Base-by-base conservation (phyloP, 1,140 invertebrate species). In the Drosophila grimshawi region DNA sequence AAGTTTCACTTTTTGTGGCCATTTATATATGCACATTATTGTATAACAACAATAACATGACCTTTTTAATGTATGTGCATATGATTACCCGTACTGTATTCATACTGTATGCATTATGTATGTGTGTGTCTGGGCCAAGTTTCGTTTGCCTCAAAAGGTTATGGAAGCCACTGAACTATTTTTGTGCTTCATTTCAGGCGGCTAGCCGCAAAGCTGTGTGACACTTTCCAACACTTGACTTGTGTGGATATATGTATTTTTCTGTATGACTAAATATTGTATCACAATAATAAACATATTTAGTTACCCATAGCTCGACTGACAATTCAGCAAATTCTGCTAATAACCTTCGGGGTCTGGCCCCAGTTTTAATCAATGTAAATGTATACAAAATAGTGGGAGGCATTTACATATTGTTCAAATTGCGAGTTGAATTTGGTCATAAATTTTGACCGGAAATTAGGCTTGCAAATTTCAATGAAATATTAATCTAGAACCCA, bases 181-280 rank as follows among this genome's bases (percentile, higher is more conserved):
- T 82, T 76, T 76, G 71, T 79, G 79, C 82, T 81, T 76, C 75
- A 86, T 86, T 85, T 78, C 69, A 64, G 57, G 37, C 37, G 53
- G 32, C 49, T 27, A 69, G 69, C 67, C 57, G 29, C 66, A 59
- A 45, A 60, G 60, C 35, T 59, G 51, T 56, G 6, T n/a, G 57
- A 55, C 43, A 62, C 29, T 61, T 10, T 56, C 4, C n/a, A 56
- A 53, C 39, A 49, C 53, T 64, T 51, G 53, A 29, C 32, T 56
- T 48, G 2, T 11, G 10, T 33, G 4, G 6, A 48, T 10, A 6
- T 3, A 7, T 27, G 45, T 6, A 29, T 19, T 1, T 19, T 1
- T 19, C 19, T 39, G 7, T 43, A n/a, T n/a, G n/a, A 3, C 10
- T 41, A 10, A 43, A 43, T 43, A 43, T n/a, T 43, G 39, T 43